These are phyloP conservation scores for Nothoprocta pentlandii DNA, from an alignment of 2,113 vertebrate species.

Conservation along the genomic window DNA sequence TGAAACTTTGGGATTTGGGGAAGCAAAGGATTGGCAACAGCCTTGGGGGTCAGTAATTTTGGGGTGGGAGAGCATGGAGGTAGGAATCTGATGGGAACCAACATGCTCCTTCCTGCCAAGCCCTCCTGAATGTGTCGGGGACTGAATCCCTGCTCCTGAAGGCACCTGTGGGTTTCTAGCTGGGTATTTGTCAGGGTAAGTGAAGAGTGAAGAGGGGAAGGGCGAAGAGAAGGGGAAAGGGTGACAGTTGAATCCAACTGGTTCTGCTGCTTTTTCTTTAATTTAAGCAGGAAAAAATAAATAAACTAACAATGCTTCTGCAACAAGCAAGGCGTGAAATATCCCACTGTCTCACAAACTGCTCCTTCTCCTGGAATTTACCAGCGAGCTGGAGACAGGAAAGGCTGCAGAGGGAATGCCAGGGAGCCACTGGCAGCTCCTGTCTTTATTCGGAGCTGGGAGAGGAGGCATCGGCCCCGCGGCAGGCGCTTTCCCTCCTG, in stretches of 20 bases:
- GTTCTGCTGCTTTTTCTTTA: neutral
- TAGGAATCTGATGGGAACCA: neutral
- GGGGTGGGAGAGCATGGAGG: neutral
- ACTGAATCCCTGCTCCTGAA: rapidly evolving
- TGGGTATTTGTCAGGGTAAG: neutral
- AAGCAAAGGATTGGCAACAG: too few species aligned
- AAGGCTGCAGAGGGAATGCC: neutral
- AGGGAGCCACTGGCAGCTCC: neutral
- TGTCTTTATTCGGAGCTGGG: neutral
- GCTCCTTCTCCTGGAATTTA: neutral
- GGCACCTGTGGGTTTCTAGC: neutral
- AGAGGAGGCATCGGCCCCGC: neutral
- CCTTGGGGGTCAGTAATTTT: neutral
- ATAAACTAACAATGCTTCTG: neutral
- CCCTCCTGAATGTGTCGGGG: neutral
- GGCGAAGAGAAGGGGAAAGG: neutral
- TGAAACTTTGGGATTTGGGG: neutral
- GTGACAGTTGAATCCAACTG: neutral
- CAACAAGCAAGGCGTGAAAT: neutral
- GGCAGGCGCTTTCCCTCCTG: neutral
- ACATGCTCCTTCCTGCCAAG: neutral
- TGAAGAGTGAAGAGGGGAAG: neutral
- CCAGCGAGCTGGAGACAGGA: neutral
- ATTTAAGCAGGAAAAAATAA: neutral
- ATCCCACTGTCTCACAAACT: neutral